These are phyloP conservation scores for Labeo calbasu DNA, from an alignment of 2,797 vertebrate species.

Conservation along the genomic window DNA sequence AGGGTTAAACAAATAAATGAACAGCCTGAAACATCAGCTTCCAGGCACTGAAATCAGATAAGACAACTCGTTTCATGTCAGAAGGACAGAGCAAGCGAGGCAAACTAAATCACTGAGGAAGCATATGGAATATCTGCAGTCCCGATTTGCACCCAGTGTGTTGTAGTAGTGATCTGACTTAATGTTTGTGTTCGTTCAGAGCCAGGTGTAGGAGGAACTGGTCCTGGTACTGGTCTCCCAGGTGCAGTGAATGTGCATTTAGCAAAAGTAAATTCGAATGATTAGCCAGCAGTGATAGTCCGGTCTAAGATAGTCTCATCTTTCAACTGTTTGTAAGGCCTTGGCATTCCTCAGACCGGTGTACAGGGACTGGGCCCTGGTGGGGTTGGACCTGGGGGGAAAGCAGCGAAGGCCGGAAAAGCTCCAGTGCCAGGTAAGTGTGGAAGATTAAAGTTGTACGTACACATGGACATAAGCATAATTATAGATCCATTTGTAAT, in stretches of 20 bases:
- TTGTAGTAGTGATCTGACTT: background rate
- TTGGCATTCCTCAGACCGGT: conserved; percentile 84
- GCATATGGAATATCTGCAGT: background rate
- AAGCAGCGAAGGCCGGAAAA: conserved; percentile 62
- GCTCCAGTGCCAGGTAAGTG: conserved; percentile 86
- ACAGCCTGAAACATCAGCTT: conserved; percentile 67
- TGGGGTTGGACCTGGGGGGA: conserved; percentile 80
- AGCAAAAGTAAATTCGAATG: background rate
- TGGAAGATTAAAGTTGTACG: background rate
- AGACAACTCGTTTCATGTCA: conserved; percentile 70
- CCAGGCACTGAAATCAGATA: conserved; percentile 64
- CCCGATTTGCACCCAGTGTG: background rate
- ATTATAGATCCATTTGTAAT: background rate
- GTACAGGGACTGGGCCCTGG: conserved; percentile 81
- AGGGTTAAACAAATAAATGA: conserved; percentile 70
- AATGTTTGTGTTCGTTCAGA: conserved; percentile 34
- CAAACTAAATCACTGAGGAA: conserved; percentile 41
- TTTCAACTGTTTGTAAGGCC: conserved; percentile 71
- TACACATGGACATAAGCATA: background rate
- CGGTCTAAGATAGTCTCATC: background rate
- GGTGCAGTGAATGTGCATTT: conserved; percentile 43
- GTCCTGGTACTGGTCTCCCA: conserved; percentile 66
- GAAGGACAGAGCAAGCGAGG: conserved; percentile 71
- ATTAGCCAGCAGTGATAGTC: background rate
- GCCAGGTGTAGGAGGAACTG: conserved; percentile 66